Evolutionary conservation across 1,140 invertebrate genomes (phyloP), one percentile per base, ranked within the genome.

Genomic region (Aphidius ervi): DNA sequence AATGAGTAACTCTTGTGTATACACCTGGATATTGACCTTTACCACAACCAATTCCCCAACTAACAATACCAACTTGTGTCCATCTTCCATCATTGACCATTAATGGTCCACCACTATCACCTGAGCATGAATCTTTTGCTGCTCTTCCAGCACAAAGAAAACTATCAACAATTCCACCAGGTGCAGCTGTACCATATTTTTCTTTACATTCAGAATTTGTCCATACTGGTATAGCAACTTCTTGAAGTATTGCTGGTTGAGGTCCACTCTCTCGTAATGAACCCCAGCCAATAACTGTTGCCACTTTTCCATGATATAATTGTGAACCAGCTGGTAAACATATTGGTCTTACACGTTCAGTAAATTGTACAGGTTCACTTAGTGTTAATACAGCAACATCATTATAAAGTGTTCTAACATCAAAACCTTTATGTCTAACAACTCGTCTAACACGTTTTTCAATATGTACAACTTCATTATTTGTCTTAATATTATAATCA

Each of bases 11-110:
- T 64, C 89, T 81, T 0, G 88, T 90, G 75, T 95, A 95, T 1
- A 95, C 93, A 9, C 94, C 94, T 1, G 94, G 94, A 78, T 91
- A 93, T 74, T 92, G 88, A 31, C 89, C 89, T 80, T 94, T 90
- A 6, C 93, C 94, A 73, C 94, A 97, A 39, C 93, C 93, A 67
- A 94, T 93, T 37, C 95, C 95, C 91, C 92, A 97, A 10, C 92
- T 94, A 1, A 95, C 93, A 9, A 97, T 87, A 42, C 94, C 95
- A 3, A 94, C 89, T 80, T 92, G 89, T 0, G 84, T 89, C 87
- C 90, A 92, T 59, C 85, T 83, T 39, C 87, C 88, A 47, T 88
- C 84, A 65, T 89, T 87, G 9, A 94, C 86, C 83, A 94, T 90
- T 68, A 97, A 78, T 3, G 94, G 93, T 53, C 94, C 94, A 8